Evolutionary conservation across 2,797 vertebrate genomes (phyloP).

Genomic region (Sebastes aleutianus): DNA sequence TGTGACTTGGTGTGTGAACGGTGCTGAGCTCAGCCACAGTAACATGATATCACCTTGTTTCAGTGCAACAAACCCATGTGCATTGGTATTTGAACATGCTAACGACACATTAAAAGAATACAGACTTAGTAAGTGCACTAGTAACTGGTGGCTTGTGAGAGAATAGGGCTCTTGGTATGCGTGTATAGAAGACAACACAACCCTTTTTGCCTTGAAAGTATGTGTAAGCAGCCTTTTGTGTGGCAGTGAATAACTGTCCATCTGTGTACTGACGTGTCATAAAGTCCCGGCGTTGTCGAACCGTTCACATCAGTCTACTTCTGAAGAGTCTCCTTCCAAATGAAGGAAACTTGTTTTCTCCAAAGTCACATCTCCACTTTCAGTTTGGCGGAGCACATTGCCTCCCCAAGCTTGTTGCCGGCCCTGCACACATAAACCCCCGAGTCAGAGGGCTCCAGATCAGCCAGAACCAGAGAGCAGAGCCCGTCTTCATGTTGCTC

Average conservation of each 20-base stretch:
- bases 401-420: conserved; percentile 69
- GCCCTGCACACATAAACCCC: conserved; percentile 82
- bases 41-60: neutral
- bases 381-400: conserved; percentile 69
- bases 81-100: neutral
- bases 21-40: neutral
- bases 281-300: neutral
- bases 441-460: conserved; percentile 72
- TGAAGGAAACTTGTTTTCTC: neutral
- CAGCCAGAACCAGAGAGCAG: conserved; percentile 75
- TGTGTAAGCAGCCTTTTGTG: neutral
- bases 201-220: neutral
- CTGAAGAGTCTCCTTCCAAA: neutral
- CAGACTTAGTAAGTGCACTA: neutral
- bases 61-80: neutral
- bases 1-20: neutral
- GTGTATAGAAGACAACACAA: neutral
- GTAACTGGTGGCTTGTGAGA: conserved; percentile 16
- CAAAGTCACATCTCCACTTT: conserved; percentile 39
- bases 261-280: neutral
- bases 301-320: neutral
- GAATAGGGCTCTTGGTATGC: neutral
- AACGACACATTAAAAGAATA: neutral
- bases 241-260: neutral
- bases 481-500: conserved; percentile 73